phyloP scores from a whole-genome alignment of 2,888 invertebrate species.

The Mesorhabditis sp. region DNA sequence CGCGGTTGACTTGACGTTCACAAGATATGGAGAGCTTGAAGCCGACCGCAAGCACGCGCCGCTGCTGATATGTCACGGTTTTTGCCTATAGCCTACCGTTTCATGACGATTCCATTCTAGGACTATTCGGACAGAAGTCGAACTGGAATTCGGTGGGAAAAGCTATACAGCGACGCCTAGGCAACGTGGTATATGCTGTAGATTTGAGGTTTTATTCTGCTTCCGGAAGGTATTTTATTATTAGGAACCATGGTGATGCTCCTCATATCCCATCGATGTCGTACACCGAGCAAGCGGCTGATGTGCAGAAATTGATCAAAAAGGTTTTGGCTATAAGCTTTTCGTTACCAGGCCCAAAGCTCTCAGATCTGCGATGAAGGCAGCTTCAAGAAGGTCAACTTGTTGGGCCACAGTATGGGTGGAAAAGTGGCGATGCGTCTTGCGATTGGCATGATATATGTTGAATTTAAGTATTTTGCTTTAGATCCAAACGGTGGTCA shows the following conservation, averaged over 20 bases:
- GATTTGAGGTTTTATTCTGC: conserved; percentile 71
- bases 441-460: conserved; percentile 30
- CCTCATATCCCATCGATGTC: conserved; percentile 73
- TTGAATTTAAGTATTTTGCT: not conserved
- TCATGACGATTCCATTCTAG: not conserved
- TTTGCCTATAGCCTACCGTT: conserved; percentile 58
- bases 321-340: conserved; percentile 14
- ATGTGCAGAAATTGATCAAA: conserved; percentile 65
- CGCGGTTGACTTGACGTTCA: conserved; percentile 19
- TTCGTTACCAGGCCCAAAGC: too few species aligned
- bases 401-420: conserved; percentile 53
- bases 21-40: conserved; percentile 13
- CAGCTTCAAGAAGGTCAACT: conserved; percentile 17
- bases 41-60: conserved; percentile 61
- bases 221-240: not conserved
- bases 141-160: conserved; percentile 82
- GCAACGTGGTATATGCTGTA: conserved; percentile 70
- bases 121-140: conserved; percentile 78
- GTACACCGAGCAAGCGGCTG: conserved; percentile 74
- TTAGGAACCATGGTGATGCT: conserved; percentile 82
- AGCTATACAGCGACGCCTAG: conserved; percentile 59
- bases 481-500: not conserved
- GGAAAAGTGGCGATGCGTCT: conserved; percentile 48
- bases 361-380: conserved; percentile 18
- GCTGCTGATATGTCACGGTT: conserved; percentile 78